Percentiles rank a stretch among this genome's conserved stretches.
Evolutionary conservation across 2,113 vertebrate genomes (phyloP).

Genomic region (Entomyzon cyanotis): DNA sequence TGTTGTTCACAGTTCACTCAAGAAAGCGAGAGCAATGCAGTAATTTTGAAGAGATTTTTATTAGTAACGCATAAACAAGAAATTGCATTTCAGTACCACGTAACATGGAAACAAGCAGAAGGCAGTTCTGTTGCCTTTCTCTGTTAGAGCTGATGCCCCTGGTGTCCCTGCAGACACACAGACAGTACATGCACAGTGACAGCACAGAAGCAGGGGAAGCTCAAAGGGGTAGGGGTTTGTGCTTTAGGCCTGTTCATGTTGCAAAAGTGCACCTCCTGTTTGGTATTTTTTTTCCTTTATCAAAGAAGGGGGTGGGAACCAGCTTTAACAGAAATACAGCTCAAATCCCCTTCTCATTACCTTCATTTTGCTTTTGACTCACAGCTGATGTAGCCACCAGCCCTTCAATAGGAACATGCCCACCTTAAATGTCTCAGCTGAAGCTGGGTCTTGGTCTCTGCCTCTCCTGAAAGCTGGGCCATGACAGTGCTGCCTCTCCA

Average conservation of each 20-base stretch:
- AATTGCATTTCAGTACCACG: background rate
- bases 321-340: background rate
- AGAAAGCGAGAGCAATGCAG: background rate
- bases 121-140: background rate
- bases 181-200: background rate
- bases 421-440: background rate
- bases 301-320: background rate
- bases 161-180: background rate
- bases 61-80: slow-evolving; percentile 31
- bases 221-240: background rate
- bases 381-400: background rate
- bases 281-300: background rate
- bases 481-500: background rate
- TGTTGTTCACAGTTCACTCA: background rate
- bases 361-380: background rate
- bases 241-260: background rate
- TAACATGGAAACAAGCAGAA: slow-evolving; percentile 10
- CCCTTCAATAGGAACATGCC: rapidly evolving
- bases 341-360: background rate
- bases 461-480: background rate
- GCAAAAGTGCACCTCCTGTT: background rate
- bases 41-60: slow-evolving; percentile 15
- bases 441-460: background rate
- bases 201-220: background rate
- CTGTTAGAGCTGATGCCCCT: background rate